A percentile compares a stretch with the other conserved stretches of the same genome.
These are phyloP conservation scores for Lepeophtheirus salmonis DNA, from an alignment of 1,140 invertebrate genomes.

Conservation along the genomic window DNA sequence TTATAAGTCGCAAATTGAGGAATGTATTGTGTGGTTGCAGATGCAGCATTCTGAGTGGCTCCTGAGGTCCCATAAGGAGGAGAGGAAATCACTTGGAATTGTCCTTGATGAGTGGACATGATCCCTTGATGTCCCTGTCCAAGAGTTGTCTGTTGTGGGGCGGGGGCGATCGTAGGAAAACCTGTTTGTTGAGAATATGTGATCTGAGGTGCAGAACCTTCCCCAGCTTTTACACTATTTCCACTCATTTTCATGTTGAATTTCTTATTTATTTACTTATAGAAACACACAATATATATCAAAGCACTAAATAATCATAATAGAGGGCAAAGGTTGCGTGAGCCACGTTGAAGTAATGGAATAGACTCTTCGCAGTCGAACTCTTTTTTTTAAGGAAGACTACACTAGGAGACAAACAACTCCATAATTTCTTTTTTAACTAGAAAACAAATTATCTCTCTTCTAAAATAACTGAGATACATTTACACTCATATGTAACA, in stretches of 20 bases:
- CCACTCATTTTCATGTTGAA: neutral
- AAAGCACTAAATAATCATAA: too few relatives aligned
- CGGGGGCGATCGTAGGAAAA: neutral
- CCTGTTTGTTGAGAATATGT: neutral
- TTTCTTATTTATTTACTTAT: too few relatives aligned
- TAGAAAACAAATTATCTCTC: too few relatives aligned
- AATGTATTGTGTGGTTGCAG: neutral
- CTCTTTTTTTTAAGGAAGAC: too few relatives aligned
- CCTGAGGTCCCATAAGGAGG: neutral
- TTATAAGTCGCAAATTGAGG: conserved; percentile 2
- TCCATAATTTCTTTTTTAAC: too few relatives aligned
- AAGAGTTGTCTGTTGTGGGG: neutral
- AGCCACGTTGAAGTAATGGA: too few relatives aligned
- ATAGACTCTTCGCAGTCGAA: too few relatives aligned
- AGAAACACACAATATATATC: too few relatives aligned
- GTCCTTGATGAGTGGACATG: neutral
- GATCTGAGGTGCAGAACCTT: neutral
- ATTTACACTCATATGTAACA: too few relatives aligned
- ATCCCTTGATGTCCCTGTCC: neutral
- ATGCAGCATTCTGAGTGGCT: neutral
- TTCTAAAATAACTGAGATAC: too few relatives aligned
- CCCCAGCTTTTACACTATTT: neutral
- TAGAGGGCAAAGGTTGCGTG: too few relatives aligned
- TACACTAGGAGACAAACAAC: too few relatives aligned
- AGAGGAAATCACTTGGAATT: neutral